Percentiles rank a stretch among this genome's conserved stretches.
Evolutionary conservation across 2,113 vertebrate genomes (phyloP).

Genomic region (Dipodomys stephensi): DNA sequence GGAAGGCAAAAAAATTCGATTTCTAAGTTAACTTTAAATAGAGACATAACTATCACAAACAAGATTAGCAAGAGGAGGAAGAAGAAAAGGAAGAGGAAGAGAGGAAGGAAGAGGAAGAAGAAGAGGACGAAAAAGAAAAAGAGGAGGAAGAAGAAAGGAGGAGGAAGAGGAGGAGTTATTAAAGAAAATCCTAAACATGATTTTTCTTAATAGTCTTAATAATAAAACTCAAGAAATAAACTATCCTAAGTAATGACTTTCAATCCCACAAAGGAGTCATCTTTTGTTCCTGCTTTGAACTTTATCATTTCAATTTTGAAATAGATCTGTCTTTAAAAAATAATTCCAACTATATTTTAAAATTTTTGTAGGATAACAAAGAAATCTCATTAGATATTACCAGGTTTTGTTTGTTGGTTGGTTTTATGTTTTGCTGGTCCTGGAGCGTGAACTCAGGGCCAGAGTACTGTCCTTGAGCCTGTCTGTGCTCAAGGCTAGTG

Average conservation of each 20-base stretch:
- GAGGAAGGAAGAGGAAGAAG: background rate
- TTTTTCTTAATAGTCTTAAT: background rate
- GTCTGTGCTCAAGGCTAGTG: no score
- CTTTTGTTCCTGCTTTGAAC: background rate
- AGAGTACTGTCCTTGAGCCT: no score
- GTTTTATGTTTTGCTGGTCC: no score
- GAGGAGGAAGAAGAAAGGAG: no score
- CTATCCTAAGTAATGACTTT: background rate
- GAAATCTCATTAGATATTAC: background rate
- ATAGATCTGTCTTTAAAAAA: background rate
- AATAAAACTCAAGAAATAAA: background rate
- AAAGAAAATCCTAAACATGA: background rate
- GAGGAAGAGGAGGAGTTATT: no score
- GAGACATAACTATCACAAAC: background rate
- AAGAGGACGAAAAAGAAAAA: background rate
- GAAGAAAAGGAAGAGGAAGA: no score
- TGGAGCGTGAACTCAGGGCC: no score
- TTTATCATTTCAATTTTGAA: constrained; percentile 13
- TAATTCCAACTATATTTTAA: constrained; percentile 30
- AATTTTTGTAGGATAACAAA: background rate
- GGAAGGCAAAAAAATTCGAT: background rate
- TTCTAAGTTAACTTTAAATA: background rate
- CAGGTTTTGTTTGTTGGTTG: background rate
- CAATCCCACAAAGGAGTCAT: background rate
- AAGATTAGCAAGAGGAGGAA: background rate